Base-by-base conservation (phyloP, 2,888 invertebrate genomes). In the Pecten maximus region DNA sequence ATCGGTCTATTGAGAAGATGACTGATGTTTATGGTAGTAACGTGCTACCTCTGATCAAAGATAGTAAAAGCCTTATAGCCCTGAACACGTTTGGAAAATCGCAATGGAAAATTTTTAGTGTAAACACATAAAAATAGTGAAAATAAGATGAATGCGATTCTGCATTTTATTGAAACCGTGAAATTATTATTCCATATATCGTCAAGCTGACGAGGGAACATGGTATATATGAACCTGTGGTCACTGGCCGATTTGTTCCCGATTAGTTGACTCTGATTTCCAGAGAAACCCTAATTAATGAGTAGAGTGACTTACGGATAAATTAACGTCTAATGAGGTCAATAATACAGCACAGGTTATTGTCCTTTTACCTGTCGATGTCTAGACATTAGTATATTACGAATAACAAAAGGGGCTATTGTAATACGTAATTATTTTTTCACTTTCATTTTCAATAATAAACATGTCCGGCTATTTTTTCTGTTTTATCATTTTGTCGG, bases 401-500 rank as follows among this genome's bases (percentile, higher is more conserved):
- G 35, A 8, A 23, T 74, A 35, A 54, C 50, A 10, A 28, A 74
- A 74, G 10, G 35, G 12, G 35, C 35, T 28, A 6, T 23, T 28
- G 16, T 23, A 8, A 35, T 23, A 35, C 74, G 28, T 74, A 74
- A 35, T 74, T 60, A n/a, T 60, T 2, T 16, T n/a, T 74, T 44
- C 44, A 74, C 74, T 74, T 74, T 74, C 16, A 74, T 74, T 74
- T 74, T 74, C 74, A 74, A 74, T 74, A 35, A 74, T 74, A 35
- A 74, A 28, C 74, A 28, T 74, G 74, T 44, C 28, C 74, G 74
- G 23, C 74, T 35, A 35, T 28, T 74, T 74, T 74, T 74, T 28
- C 74, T 23, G 74, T 74, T 74, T 74, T 74, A 74, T 74, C 74
- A 74, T 74, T 74, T 74, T 74, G 74, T 23, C 74, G 74, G 28